A percentile compares a stretch with the other conserved stretches of the same genome.
Conservation (phyloP, 2,797 vertebrate species). For the Platyrinchus mystaceus region DNA sequence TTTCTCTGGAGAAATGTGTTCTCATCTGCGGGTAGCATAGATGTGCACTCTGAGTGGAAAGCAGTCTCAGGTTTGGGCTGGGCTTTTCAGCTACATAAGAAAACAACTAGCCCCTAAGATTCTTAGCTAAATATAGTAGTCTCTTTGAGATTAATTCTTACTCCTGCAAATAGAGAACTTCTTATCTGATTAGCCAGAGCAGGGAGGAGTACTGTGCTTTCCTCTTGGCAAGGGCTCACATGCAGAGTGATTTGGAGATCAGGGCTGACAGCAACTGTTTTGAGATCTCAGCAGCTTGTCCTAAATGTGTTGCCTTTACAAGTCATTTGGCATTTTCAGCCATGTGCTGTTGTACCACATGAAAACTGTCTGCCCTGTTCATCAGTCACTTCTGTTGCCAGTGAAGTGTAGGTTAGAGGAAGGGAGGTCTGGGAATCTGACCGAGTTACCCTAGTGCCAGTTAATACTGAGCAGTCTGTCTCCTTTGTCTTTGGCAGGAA, state of each 20-base stretch:
- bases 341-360: fast-evolving
- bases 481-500: neutral
- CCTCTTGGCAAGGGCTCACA: neutral
- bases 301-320: neutral
- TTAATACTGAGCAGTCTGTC: neutral
- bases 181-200: constrained; percentile 26
- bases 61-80: neutral
- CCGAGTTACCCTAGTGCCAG: neutral
- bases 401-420: neutral
- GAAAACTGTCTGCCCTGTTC: neutral
- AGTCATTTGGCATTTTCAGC: fast-evolving
- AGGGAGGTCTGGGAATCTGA: neutral
- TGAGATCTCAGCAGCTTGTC: neutral
- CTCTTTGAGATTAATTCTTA: constrained; percentile 17
- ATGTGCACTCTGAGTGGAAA: neutral
- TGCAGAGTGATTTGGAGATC: neutral
- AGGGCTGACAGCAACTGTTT: neutral
- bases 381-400: fast-evolving
- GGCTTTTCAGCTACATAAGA: neutral
- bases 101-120: neutral
- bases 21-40: neutral
- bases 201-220: neutral
- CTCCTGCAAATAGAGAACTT: neutral
- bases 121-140: constrained; percentile 42
- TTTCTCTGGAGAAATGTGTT: neutral